Evolutionary conservation across 2,888 invertebrate genomes (phyloP).

Genomic region (Tenthredo notha): DNA sequence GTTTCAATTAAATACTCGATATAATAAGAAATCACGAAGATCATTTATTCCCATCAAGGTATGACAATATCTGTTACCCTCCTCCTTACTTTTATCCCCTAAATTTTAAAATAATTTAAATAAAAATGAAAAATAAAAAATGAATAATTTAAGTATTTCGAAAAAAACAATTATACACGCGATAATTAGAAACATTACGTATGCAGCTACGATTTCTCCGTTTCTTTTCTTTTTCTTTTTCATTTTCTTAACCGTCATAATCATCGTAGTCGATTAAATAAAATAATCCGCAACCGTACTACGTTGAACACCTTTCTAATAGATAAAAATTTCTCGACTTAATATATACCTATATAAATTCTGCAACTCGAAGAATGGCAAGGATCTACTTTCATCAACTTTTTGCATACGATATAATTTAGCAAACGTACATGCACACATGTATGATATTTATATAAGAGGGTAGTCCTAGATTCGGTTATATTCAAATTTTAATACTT

Average conservation of each 20-base stretch:
- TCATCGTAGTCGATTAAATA: not conserved
- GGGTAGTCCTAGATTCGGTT: too few species aligned
- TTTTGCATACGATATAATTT: not conserved
- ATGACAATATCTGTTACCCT: not conserved
- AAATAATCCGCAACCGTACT: not conserved
- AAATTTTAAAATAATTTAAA: too few species aligned
- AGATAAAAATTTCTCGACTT: slow-evolving; percentile 4
- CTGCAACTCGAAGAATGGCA: not conserved
- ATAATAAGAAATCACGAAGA: too few species aligned
- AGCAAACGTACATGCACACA: not conserved
- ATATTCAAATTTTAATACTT: too few species aligned
- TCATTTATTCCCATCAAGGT: not conserved
- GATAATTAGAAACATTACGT: too few species aligned
- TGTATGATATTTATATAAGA: too few species aligned
- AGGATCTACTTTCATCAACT: slow-evolving; percentile 11
- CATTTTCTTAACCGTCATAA: not conserved
- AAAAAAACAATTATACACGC: too few species aligned
- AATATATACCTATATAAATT: not conserved
- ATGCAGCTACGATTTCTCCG: too few species aligned
- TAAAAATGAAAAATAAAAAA: too few species aligned
- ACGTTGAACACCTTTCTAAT: not conserved
- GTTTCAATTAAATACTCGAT: not conserved
- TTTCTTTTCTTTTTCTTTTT: too few species aligned
- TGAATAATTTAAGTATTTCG: too few species aligned
- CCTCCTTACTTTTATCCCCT: not conserved